Conservation (phyloP, 1,140 invertebrate species). For the Maniola jurtina region DNA sequence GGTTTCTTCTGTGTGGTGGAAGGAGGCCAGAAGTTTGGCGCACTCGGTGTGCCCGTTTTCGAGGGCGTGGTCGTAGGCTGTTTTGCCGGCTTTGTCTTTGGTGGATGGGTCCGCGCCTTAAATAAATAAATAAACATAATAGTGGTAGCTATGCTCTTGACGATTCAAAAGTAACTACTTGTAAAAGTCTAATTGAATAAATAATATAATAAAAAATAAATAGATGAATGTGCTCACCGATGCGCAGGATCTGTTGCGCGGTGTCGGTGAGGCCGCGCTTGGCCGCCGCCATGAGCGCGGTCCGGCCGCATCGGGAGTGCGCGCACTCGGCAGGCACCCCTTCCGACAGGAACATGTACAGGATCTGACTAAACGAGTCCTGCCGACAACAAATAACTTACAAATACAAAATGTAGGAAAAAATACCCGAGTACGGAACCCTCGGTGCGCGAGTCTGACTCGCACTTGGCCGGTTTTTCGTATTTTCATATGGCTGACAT, state of each 20-base stretch:
- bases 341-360: slow-evolving; percentile 87
- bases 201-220: no score
- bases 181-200: no score
- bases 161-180: no score
- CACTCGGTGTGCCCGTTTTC: slow-evolving; percentile 82
- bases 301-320: slow-evolving; percentile 84
- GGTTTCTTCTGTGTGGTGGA: slow-evolving; percentile 47
- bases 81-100: slow-evolving; percentile 85
- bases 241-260: slow-evolving; percentile 83
- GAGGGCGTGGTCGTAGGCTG: slow-evolving; percentile 86
- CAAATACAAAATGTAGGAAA: no score
- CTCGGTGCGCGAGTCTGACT: no score
- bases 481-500: neutral
- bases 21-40: slow-evolving; percentile 55
- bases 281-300: slow-evolving; percentile 88
- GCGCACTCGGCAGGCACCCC: slow-evolving; percentile 83
- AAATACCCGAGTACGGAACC: no score
- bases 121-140: no score
- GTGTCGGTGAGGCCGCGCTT: slow-evolving; percentile 82
- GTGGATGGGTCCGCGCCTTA: slow-evolving; percentile 85
- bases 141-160: no score
- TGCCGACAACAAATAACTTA: slow-evolving; percentile 30
- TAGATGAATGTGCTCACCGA: slow-evolving; percentile 48
- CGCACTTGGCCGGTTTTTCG: neutral
- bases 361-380: slow-evolving; percentile 84